Conservation (phyloP, 2,113 vertebrate genomes). For the Meles meles region DNA sequence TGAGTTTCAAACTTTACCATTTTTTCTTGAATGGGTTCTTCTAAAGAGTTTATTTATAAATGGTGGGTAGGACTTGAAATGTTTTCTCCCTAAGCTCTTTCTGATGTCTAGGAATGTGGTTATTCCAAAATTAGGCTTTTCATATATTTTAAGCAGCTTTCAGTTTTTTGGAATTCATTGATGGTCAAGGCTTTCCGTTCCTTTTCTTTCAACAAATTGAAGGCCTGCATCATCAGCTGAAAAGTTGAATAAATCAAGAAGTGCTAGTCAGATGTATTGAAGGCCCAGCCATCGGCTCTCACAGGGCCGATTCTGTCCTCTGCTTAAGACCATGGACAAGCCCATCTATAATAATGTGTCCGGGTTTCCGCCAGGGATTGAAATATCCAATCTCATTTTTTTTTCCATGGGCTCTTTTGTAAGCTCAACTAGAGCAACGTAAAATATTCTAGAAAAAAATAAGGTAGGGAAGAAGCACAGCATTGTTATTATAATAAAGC, state of each 20-base stretch:
- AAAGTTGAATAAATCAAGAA: background rate
- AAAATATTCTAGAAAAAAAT: background rate
- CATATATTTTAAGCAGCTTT: background rate
- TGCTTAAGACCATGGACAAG: background rate
- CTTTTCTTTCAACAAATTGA: background rate
- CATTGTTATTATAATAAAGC: background rate
- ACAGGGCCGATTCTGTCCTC: background rate
- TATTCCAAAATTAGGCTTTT: background rate
- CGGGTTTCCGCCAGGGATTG: background rate
- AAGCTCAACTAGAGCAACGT: background rate
- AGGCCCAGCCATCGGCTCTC: background rate
- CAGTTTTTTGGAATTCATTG: background rate
- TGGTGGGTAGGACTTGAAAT: background rate
- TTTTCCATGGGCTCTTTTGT: background rate
- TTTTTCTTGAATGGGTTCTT: background rate
- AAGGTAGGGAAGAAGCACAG: background rate
- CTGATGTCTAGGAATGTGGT: background rate
- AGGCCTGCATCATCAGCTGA: background rate
- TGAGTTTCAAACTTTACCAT: background rate
- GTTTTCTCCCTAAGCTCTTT: background rate
- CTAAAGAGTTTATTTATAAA: background rate
- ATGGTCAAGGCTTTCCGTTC: background rate
- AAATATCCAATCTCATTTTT: background rate
- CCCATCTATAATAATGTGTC: background rate
- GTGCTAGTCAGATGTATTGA: background rate